A percentile compares a stretch with the other conserved stretches of the same genome.
These are phyloP conservation scores for Desmodus rotundus DNA, from an alignment of 2,113 vertebrate genomes.

Conservation along the genomic window DNA sequence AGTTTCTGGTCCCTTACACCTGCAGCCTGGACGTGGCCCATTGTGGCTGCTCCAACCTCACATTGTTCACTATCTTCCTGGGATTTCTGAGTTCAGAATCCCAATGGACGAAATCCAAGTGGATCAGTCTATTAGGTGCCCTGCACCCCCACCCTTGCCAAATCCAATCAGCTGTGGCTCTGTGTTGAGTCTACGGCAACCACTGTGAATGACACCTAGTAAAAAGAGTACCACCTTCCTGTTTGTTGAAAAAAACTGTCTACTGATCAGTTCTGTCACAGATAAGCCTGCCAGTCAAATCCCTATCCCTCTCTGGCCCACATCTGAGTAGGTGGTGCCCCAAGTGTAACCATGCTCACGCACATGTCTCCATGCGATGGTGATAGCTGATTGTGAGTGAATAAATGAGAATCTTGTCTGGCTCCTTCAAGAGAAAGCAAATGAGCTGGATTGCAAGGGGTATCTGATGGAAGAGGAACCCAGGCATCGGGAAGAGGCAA, in stretches of 20 bases:
- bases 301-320: neutral
- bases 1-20: neutral
- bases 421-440: conserved; percentile 37
- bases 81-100: neutral
- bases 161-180: neutral
- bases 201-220: neutral
- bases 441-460: neutral
- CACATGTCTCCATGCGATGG: neutral
- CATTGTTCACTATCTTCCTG: neutral
- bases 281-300: neutral
- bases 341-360: neutral
- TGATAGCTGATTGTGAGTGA: neutral
- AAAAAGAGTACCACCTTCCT: neutral
- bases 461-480: conserved; percentile 24
- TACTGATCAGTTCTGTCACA: neutral
- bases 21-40: neutral
- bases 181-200: neutral
- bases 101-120: neutral
- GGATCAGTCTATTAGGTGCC: too few species aligned
- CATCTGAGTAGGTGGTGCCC: neutral
- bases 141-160: accelerated
- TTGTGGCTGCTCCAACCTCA: neutral
- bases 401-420: conserved; percentile 41
- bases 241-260: neutral
- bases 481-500: neutral